These are phyloP conservation scores for Nyctereutes procyonoides DNA, from an alignment of 2,113 vertebrate species.

Conservation along the genomic window DNA sequence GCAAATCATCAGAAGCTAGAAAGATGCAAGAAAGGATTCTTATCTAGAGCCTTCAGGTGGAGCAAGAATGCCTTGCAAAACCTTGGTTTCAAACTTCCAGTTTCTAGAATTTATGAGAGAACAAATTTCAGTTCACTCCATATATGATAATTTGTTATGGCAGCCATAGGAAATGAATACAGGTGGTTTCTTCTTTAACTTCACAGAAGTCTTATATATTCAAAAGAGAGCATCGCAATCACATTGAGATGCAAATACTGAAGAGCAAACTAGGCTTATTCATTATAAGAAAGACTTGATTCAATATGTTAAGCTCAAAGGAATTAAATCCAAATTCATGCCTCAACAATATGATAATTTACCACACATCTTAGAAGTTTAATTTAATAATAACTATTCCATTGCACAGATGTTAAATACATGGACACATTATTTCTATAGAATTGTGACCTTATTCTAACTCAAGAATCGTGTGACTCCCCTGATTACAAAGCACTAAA, in stretches of 20 bases:
- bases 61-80: neutral
- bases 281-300: neutral
- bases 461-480: neutral
- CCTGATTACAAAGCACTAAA: neutral
- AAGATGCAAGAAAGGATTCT: neutral
- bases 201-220: neutral
- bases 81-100: neutral
- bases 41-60: neutral
- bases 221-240: neutral
- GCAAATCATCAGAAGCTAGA: neutral
- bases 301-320: neutral
- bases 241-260: neutral
- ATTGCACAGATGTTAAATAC: neutral
- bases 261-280: neutral
- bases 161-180: neutral
- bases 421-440: neutral
- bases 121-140: neutral
- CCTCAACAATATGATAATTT: neutral
- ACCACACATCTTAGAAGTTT: neutral
- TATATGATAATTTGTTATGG: neutral
- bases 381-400: neutral
- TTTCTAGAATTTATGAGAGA: neutral
- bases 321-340: constrained; percentile 1
- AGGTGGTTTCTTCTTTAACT: neutral
- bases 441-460: neutral